These are phyloP conservation scores for Zingel zingel DNA, from an alignment of 2,113 vertebrate genomes.

Conservation along the genomic window DNA sequence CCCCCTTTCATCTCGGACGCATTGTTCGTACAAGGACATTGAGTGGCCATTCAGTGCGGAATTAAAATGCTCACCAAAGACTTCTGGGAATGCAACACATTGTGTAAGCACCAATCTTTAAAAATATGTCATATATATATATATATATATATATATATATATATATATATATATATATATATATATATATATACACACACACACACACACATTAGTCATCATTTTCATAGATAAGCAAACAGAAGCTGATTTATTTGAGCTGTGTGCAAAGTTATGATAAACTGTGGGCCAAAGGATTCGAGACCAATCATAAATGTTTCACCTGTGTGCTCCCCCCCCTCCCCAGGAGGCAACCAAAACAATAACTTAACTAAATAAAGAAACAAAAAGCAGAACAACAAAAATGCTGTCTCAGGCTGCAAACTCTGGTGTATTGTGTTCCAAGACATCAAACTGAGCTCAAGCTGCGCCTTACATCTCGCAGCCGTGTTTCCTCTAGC, in stretches of 20 bases:
- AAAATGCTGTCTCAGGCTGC: slow-evolving; percentile 62
- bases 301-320: slow-evolving; percentile 12
- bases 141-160: too few relatives aligned
- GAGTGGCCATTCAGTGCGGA: neutral
- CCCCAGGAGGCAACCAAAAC: neutral
- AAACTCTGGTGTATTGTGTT: slow-evolving; percentile 42
- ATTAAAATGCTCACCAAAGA: slow-evolving; percentile 17
- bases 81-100: slow-evolving; percentile 17
- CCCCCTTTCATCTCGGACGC: neutral
- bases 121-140: neutral
- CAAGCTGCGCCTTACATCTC: slow-evolving; percentile 58
- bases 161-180: too few relatives aligned
- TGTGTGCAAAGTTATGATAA: slow-evolving; percentile 4
- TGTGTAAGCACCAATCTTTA: neutral
- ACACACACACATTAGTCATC: neutral
- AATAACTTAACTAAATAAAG: slow-evolving; percentile 26
- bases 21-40: neutral
- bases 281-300: neutral
- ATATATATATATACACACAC: too few relatives aligned
- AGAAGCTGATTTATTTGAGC: slow-evolving; percentile 6
- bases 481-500: slow-evolving; percentile 51
- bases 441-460: slow-evolving; percentile 56
- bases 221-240: neutral
- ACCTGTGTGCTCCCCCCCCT: neutral
- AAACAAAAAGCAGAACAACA: slow-evolving; percentile 40